These are phyloP conservation scores for Syngnathus rostellatus DNA, from an alignment of 2,797 vertebrate species.

Conservation along the genomic window DNA sequence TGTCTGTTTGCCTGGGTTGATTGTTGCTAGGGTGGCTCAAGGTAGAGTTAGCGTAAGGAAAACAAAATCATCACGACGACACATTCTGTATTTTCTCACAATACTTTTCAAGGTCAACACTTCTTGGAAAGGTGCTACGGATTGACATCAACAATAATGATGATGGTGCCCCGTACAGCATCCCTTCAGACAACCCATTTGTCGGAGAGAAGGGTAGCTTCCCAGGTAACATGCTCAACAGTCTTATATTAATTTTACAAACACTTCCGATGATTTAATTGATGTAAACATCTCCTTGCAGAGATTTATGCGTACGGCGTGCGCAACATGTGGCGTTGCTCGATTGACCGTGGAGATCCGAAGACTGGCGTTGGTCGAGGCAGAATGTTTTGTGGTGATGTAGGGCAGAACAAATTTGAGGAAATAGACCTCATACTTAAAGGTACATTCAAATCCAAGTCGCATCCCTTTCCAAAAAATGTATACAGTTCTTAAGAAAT, in stretches of 20 bases:
- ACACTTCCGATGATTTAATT: background rate
- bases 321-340: conserved; percentile 82
- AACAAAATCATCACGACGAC: background rate
- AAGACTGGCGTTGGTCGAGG: conserved; percentile 57
- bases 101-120: conserved; percentile 57
- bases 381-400: conserved; percentile 76
- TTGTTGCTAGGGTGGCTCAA: background rate
- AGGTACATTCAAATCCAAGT: conserved; percentile 29
- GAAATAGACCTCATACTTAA: conserved; percentile 76
- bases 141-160: conserved; percentile 70
- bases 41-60: background rate
- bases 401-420: conserved; percentile 79
- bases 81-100: background rate
- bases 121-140: conserved; percentile 74
- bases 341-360: conserved; percentile 73
- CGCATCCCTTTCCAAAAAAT: background rate
- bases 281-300: conserved; percentile 1
- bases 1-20: background rate
- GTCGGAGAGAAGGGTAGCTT: conserved; percentile 52
- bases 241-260: background rate
- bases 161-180: conserved; percentile 63
- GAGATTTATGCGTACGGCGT: conserved; percentile 79
- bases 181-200: conserved; percentile 77
- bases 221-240: conserved; percentile 44
- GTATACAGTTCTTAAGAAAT: background rate